Conservation (phyloP, 2,888 invertebrate genomes). For the Ophion ventricosus region DNA sequence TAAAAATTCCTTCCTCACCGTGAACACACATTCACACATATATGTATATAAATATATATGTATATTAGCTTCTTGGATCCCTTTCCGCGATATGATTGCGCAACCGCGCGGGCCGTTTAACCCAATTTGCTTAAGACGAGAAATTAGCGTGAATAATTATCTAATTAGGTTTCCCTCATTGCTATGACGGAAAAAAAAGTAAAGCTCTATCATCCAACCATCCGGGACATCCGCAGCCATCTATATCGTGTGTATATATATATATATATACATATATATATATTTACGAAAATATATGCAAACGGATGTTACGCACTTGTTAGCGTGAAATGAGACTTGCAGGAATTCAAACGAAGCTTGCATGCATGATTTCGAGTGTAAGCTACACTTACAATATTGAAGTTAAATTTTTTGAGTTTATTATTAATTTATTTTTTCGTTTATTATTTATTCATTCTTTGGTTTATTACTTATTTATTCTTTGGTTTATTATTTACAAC, state of each 20-base stretch:
- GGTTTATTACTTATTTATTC: too few species aligned
- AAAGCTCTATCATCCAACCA: conserved; percentile 60
- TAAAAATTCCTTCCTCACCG: conserved; percentile 50
- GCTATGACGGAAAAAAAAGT: conserved; percentile 47
- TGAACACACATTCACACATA: background rate
- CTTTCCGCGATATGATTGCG: conserved; percentile 63
- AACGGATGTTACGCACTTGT: conserved; percentile 45
- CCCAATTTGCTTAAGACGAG: conserved; percentile 70
- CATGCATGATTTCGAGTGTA: background rate
- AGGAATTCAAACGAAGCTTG: background rate
- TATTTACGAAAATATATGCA: background rate
- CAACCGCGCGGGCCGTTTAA: conserved; percentile 69
- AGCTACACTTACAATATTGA: background rate
- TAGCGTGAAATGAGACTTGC: background rate
- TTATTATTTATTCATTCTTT: too few species aligned
- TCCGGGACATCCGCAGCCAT: conserved; percentile 43
- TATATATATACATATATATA: background rate
- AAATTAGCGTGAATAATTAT: conserved; percentile 79
- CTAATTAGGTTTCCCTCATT: conserved; percentile 70
- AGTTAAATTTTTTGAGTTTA: background rate
- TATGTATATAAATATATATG: background rate
- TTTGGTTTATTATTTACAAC: background rate
- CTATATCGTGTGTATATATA: too few species aligned
- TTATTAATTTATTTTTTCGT: background rate
- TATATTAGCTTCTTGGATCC: conserved; percentile 50